These are phyloP conservation scores for Triops cancriformis DNA, from an alignment of 1,140 invertebrate species.

Conservation along the genomic window DNA sequence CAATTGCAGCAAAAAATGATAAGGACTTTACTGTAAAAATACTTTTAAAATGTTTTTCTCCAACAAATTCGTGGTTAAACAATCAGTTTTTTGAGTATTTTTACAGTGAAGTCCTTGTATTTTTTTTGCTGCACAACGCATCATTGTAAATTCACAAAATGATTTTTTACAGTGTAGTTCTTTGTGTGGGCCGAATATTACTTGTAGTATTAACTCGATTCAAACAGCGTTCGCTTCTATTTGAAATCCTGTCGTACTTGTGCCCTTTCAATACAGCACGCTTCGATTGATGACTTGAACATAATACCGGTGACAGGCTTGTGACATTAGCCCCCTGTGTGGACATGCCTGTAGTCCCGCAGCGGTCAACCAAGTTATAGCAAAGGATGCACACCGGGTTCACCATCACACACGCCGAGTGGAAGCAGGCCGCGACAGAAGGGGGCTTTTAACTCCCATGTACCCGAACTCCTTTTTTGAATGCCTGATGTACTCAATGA, in stretches of 20 bases:
- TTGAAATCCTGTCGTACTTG: neutral
- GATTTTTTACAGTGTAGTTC: too few species aligned
- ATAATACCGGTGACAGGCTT: neutral
- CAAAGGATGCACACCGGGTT: conserved; percentile 6
- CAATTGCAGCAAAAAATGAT: too few species aligned
- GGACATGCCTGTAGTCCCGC: conserved; percentile 8
- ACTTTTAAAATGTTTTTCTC: too few species aligned
- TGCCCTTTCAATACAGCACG: neutral
- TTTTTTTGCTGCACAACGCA: too few species aligned
- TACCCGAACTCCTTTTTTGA: neutral
- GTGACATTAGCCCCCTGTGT: conserved; percentile 12
- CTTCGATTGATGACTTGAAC: neutral
- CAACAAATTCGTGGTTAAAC: too few species aligned
- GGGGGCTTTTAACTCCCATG: neutral
- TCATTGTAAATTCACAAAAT: too few species aligned
- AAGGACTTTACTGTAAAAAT: too few species aligned
- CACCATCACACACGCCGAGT: conserved; percentile 12
- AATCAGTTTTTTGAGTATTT: too few species aligned
- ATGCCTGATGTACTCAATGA: neutral
- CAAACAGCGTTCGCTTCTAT: neutral
- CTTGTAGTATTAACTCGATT: too few species aligned
- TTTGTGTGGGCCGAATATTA: too few species aligned
- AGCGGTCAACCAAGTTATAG: neutral
- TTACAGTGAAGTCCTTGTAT: too few species aligned
- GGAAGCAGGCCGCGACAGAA: neutral